Percentiles rank a stretch among this genome's conserved stretches.
Conservation (phyloP, 2,113 vertebrate genomes). For the Sterna hirundo region DNA sequence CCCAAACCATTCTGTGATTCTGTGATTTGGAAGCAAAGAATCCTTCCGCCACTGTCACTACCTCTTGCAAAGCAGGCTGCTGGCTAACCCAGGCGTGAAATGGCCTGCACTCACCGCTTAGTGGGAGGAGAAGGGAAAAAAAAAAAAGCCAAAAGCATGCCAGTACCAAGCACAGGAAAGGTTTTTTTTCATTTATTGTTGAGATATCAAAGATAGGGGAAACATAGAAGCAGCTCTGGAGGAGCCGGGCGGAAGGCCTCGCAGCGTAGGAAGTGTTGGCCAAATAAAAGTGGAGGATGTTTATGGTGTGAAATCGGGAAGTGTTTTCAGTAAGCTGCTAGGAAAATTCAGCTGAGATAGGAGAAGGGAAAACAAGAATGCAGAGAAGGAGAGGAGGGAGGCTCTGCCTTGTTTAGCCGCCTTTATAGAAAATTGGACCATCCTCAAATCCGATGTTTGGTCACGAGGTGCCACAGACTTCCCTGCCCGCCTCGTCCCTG, state of each 20-base stretch:
- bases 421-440: slow-evolving; percentile 18
- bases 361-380: background rate
- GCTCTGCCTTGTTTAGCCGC: background rate
- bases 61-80: background rate
- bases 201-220: slow-evolving; percentile 30
- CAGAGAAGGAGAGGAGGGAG: background rate
- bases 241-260: background rate
- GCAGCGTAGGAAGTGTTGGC: background rate
- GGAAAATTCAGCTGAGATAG: slow-evolving; percentile 48
- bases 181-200: background rate
- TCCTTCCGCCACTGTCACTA: rapidly evolving
- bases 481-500: background rate
- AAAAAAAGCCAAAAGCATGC: background rate
- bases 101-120: background rate
- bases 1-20: no score
- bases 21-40: background rate
- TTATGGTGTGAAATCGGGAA: slow-evolving; percentile 60
- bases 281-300: slow-evolving; percentile 58
- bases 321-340: slow-evolving; percentile 35
- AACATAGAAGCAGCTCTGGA: background rate
- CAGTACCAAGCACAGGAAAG: background rate
- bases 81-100: background rate
- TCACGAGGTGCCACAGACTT: background rate
- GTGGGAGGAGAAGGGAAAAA: rapidly evolving
- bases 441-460: background rate